Base-by-base conservation (phyloP, 2,888 invertebrate species). In the Camponotus fellah region DNA sequence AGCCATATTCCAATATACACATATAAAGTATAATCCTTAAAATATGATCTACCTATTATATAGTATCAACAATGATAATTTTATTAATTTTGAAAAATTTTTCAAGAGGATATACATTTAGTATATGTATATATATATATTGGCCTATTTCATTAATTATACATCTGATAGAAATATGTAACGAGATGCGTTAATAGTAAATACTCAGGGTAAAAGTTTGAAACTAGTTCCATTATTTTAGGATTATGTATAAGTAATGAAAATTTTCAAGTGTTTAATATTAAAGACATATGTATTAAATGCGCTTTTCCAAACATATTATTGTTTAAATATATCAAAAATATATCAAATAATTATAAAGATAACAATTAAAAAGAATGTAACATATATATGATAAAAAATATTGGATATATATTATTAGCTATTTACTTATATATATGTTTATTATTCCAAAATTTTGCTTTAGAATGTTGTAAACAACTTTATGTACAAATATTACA, bases 171-270 rank as follows among this genome's bases (percentile, higher is more conserved):
- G 26, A 26, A 85, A 80, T 53, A 46, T 37, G 68, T n/a, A 76
- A 58, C 60, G 53, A n/a, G 37, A 21, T 40, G 34, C 21, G 69
- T 58, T 66, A 82, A 83, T 86, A 82, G 82, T 26, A 77, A 83
- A 81, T 75, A 79, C 83, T 89, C 90, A 87, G 83, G 83, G 82
- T 88, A 85, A 86, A 86, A 76, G 72, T 83, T 79, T 81, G 32
- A 79, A 85, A 82, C 12, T 58, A 84, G 76, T 86, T 87, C 68
- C 65, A 83, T 83, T 62, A 65, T 58, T 75, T 69, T 82, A 85
- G 80, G 64, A 85, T 84, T 72, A 66, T 82, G 53, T 77, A 80
- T 53, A 56, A 84, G 60, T 26, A 79, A 46, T 12, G 17, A 32
- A 5, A 69, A 69, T 76, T 82, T 84, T 53, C 71, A 62, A 37